Base-by-base conservation (phyloP, 2,888 invertebrate genomes). In the Dasysyrphus albostriatus region DNA sequence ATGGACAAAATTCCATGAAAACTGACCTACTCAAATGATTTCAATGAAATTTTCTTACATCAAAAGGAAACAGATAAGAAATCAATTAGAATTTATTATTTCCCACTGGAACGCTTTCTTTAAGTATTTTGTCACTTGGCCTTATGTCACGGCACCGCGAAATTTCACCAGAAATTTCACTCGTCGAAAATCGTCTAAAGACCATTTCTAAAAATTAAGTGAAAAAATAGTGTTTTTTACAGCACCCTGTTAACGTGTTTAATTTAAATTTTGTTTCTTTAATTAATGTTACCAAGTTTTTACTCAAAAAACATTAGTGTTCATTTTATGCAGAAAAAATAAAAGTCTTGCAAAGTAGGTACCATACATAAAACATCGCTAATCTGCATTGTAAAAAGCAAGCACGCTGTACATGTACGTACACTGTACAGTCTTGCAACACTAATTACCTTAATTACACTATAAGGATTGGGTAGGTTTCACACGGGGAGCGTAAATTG, bases 381-480 rank as follows among this genome's bases (percentile, higher is more conserved):
- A 76, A 72, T 79, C 63, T 56, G 39, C 58, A 44, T 47, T 63
- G 10, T 58, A 54, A 39, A n/a, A 70, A 44, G 14, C 54, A 44
- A 49, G 47, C 65, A 39, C 34, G 44, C 29, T 34, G 42, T 42
- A 29, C 8, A 24, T 24, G 24, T 24, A 24, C 24, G 24, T 24
- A 24, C 32, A 0, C 5, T 9, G 16, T 49, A 51, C 34, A 37
- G 54, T 69, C 59, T 70, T 75, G 44, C 44, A 65, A 44, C 73
- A 77, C 59, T 12, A 44, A 70, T 49, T 63, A 42, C 29, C 47
- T 58, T 59, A 72, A 72, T 72, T 72, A 59, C 51, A 67, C 32
- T 16, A 24, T 24, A 72, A 14, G 24, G 51, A 39, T 72, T 37
- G 5, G 16, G 42, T 63, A 47, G 39, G 47, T 56, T 49, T 51